Evolutionary conservation across 2,797 vertebrate genomes (phyloP), one percentile per base, ranked within the genome.

Genomic region (Catharus ustulatus): DNA sequence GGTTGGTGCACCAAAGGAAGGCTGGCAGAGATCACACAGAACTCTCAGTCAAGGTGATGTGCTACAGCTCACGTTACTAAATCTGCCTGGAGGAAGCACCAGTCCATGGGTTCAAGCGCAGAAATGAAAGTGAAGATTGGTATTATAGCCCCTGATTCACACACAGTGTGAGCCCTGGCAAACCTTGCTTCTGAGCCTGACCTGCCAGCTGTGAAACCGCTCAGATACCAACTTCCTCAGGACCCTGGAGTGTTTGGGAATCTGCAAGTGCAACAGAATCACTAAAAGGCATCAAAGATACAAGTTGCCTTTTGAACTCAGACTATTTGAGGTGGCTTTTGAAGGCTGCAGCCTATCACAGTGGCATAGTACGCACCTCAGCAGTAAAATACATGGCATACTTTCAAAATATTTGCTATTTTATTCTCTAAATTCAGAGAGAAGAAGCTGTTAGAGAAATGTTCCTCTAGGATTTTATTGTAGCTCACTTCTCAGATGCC

Each of bases 101-200:
- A 0, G 62, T 72, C 8, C 9, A 73, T 29, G 55, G 80, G 87
- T 86, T 93, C 85, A 93, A 76, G 71, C 48, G 89, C 24, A 61
- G 76, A 94, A 87, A 94, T 88, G 42, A 79, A 93, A 96, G 87
- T 21, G 30, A 89, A 90, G 85, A 76, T 32, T 79, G 55, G 63
- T 42, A 78, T 48, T 90, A 88, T 19, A 90, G 73, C 51, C 74
- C 76, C 74, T 49, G 71, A 86, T 81, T 90, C 85, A 69, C 82
- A 74, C 85, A 69, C 82, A 71, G 71, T 4, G 45, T 46, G 80
- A 91, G 71, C 80, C 85, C 59, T 66, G 63, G 76, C 62, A 91
- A 90, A 59, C 43, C 34, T 30, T 91, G 49, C 42, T 57, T 64
- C 80, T 54, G 63, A 61, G 85, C 59, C 67, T 52, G 66, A 58